phyloP scores from a whole-genome alignment of 2,113 vertebrate genomes.

The Channa argus region DNA sequence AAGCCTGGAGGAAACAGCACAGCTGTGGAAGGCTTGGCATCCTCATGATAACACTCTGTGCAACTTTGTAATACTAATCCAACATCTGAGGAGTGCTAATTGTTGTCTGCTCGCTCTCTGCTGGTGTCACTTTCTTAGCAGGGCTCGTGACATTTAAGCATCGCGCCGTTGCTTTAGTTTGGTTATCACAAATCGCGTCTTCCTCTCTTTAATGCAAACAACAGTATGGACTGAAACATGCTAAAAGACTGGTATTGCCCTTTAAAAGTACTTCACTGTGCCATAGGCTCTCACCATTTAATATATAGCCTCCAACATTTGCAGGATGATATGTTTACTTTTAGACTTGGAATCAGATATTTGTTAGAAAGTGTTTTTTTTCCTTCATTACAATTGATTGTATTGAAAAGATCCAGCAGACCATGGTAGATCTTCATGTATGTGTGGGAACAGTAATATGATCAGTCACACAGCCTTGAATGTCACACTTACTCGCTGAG shows the following conservation, averaged over 20 bases:
- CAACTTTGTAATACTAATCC: slow-evolving; percentile 31
- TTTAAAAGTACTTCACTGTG: too few species aligned
- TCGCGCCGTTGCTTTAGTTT: not conserved
- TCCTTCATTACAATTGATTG: not conserved
- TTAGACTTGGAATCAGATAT: not conserved
- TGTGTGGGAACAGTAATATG: not conserved
- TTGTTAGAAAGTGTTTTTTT: not conserved
- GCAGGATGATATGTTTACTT: not conserved
- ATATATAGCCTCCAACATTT: too few species aligned
- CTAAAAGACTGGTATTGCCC: too few species aligned
- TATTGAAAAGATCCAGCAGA: not conserved
- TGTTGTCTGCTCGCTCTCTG: slow-evolving; percentile 8
- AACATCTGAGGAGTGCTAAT: slow-evolving; percentile 45
- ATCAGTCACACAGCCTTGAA: not conserved
- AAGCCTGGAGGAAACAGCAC: slow-evolving; percentile 2
- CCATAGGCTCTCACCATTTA: too few species aligned
- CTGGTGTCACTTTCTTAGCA: slow-evolving; percentile 27
- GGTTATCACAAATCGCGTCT: not conserved
- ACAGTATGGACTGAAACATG: not conserved
- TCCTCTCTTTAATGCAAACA: not conserved
- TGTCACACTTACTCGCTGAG: not conserved
- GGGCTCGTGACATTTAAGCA: slow-evolving; percentile 27
- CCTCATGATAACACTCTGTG: slow-evolving; percentile 1
- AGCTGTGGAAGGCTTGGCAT: slow-evolving; percentile 32
- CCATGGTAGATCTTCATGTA: not conserved